Base-by-base conservation (phyloP, 2,797 vertebrate species). In the Acomys russatus region DNA sequence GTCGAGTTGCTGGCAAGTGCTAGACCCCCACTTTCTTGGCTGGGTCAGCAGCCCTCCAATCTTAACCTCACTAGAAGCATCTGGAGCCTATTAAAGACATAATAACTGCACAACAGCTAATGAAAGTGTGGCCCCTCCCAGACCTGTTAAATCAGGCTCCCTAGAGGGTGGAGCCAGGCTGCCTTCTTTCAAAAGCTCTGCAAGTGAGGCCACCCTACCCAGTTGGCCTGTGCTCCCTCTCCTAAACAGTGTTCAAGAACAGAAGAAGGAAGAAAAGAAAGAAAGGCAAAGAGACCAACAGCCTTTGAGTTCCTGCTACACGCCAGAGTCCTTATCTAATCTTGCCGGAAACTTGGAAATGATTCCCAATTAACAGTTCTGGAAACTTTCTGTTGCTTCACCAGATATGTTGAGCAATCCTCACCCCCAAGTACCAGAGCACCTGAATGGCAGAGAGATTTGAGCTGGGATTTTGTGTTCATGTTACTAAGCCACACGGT, bases 11-110 rank as follows among this genome's bases (percentile, higher is more conserved):
- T 59, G 51, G 86, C 59, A 68, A 93, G 87, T 14, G 68, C 73
- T 71, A 54, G 7, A 20, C 83, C 30, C 30, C 35, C 1, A 30
- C 66, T 33, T 56, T 90, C 54, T 61, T 38, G 84, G 91, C 61
- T 71, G 68, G 70, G 70, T 68, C 77, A 70, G 71, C 25, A 14
- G 28, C 54, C 63, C n/a, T 96, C 44, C 54, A 23, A 66, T 38
- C 76, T 92, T 56, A 61, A 89, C 3, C 78, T 91, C 61, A 14
- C 88, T 63, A 56, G 83, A 61, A 80, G 94, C 79, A 90, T 95
- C 94, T 97, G 84, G 91, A 97, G 93, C 25, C 82, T 70, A 87
- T 89, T 96, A 95, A 92, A 70, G 71, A 71, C 68, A 73, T 86
- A 54, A 77, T 25, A 86, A 92, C 88, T 83, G 30, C 51, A 71